Conservation (phyloP, 2,888 invertebrate species). For the Lithophane leautieri region DNA sequence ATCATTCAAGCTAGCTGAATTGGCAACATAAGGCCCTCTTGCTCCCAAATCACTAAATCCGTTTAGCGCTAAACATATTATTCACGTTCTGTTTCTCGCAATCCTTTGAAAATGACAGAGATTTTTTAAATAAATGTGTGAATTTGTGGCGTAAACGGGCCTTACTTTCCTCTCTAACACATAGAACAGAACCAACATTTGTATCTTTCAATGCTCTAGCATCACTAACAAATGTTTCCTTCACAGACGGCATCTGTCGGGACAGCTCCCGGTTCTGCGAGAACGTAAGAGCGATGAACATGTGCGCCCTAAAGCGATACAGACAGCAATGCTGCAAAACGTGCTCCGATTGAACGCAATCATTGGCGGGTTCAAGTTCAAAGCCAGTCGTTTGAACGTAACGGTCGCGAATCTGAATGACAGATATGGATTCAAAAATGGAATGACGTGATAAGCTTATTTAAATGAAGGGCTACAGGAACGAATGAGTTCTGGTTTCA, state of each 20-base stretch:
- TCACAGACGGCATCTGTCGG: slow-evolving; percentile 92
- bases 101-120: not conserved
- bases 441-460: not conserved
- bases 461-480: not conserved
- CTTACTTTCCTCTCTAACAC: not conserved
- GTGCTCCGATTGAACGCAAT: slow-evolving; percentile 88
- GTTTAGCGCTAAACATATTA: not conserved
- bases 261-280: slow-evolving; percentile 96
- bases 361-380: slow-evolving; percentile 28
- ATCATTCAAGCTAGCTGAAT: not conserved
- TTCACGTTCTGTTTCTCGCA: not conserved
- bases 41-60: not conserved
- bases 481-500: not conserved
- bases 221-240: slow-evolving; percentile 22
- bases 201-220: not conserved
- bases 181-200: not conserved
- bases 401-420: slow-evolving; percentile 39
- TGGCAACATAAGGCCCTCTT: not conserved
- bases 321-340: slow-evolving; percentile 97
- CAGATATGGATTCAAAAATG: slow-evolving; percentile 36
- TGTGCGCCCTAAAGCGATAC: slow-evolving; percentile 96
- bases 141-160: not conserved
- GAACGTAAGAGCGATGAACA: slow-evolving; percentile 96
- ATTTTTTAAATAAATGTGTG: not conserved
- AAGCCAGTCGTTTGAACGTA: slow-evolving; percentile 35